Conservation (phyloP, 64 coral and sea anemone genomes). For the Anthopleura sola region DNA sequence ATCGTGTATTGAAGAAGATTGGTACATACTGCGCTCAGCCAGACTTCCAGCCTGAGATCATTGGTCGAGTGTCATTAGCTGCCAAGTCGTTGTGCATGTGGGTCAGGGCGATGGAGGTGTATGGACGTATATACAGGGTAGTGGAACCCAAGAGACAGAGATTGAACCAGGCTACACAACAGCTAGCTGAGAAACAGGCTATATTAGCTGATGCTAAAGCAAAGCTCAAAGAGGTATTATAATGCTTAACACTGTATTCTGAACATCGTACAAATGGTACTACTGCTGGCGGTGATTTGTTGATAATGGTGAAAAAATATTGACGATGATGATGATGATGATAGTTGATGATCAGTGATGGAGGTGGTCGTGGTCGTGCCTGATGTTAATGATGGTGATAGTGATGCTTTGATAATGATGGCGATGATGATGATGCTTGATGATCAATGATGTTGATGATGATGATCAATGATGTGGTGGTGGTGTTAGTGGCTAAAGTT, state of each 20-base stretch:
- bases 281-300: no score
- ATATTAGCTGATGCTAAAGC: slow-evolving; percentile 94
- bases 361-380: background rate
- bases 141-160: slow-evolving; percentile 99
- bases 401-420: background rate
- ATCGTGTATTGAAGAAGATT: slow-evolving; percentile 95
- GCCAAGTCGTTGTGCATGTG: slow-evolving; percentile 98
- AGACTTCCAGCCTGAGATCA: slow-evolving; percentile 98
- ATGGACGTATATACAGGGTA: slow-evolving; percentile 91
- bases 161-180: slow-evolving; percentile 79
- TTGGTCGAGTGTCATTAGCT: slow-evolving; percentile 92
- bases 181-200: slow-evolving; percentile 95
- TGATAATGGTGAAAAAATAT: no score
- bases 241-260: no score
- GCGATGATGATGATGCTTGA: background rate
- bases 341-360: background rate
- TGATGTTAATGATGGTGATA: no score
- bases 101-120: slow-evolving; percentile 98
- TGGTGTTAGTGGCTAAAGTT: no score
- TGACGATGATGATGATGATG: background rate
- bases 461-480: background rate
- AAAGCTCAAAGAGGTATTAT: slow-evolving; percentile 89
- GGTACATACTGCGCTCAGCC: slow-evolving; percentile 94
- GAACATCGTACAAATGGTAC: no score
- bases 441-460: background rate